phyloP scores from a whole-genome alignment of 1,140 invertebrate genomes.

The Solenopsis fugax region DNA sequence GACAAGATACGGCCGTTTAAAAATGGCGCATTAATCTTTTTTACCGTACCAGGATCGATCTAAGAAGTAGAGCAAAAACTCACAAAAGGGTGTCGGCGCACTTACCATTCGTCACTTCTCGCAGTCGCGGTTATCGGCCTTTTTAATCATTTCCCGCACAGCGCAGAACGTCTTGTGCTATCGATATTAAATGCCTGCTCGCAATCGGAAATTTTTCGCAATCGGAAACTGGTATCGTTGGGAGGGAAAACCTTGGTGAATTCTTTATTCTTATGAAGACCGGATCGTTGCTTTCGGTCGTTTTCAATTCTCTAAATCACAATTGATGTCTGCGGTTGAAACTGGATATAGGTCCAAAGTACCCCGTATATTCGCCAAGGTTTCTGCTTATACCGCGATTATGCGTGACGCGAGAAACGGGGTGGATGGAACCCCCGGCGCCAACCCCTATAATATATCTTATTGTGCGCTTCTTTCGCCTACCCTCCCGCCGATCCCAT shows the following conservation, averaged over 20 bases:
- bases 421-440: neutral
- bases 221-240: neutral
- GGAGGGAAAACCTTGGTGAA: neutral
- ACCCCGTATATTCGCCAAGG: neutral
- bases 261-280: neutral
- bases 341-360: neutral
- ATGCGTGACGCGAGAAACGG: constrained; percentile 43
- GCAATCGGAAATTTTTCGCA: neutral
- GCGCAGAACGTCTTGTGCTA: constrained; percentile 5
- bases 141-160: constrained; percentile 2
- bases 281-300: neutral
- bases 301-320: neutral
- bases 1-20: constrained; percentile 46
- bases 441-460: constrained; percentile 58
- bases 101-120: constrained; percentile 19
- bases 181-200: constrained; percentile 32
- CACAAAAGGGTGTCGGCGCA: neutral
- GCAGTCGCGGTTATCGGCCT: constrained; percentile 3
- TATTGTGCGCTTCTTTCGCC: constrained; percentile 25
- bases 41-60: constrained; percentile 4
- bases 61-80: constrained; percentile 21
- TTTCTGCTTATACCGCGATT: constrained; percentile 51
- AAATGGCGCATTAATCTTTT: constrained; percentile 50
- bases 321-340: neutral
- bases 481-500: neutral